Percentiles rank a stretch among this genome's conserved stretches.
Evolutionary conservation across 2,113 vertebrate genomes (phyloP).

Genomic region (Halichoerus grypus): DNA sequence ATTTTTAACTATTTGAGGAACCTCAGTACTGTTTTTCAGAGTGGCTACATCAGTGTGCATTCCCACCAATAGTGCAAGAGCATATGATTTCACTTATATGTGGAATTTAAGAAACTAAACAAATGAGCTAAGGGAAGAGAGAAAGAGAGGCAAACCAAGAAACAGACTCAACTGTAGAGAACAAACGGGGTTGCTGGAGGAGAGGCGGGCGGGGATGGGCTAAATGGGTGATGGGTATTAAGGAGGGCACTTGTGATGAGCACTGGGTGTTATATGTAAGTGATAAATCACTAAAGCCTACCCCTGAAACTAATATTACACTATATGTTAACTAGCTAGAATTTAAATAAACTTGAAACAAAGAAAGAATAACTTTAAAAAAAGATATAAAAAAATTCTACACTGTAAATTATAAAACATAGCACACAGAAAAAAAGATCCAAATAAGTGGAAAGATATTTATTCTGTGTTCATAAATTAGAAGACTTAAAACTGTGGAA

Average conservation of each 20-base stretch:
- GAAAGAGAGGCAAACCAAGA: background rate
- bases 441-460: background rate
- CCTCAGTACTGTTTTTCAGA: background rate
- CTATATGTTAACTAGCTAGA: background rate
- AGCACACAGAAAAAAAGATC: background rate
- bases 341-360: background rate
- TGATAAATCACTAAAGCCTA: background rate
- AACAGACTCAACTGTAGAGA: background rate
- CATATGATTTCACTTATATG: background rate
- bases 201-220: background rate
- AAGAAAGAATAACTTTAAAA: background rate
- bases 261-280: background rate
- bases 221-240: background rate
- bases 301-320: background rate
- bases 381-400: background rate
- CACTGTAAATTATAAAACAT: background rate
- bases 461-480: background rate
- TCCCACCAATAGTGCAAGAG: background rate
- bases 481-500: background rate
- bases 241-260: background rate
- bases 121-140: background rate
- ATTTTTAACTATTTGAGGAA: background rate
- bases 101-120: background rate
- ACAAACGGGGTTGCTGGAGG: background rate
- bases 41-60: background rate